Conservation (phyloP, 2,113 vertebrate species). For the Gymnorhina tibicen region DNA sequence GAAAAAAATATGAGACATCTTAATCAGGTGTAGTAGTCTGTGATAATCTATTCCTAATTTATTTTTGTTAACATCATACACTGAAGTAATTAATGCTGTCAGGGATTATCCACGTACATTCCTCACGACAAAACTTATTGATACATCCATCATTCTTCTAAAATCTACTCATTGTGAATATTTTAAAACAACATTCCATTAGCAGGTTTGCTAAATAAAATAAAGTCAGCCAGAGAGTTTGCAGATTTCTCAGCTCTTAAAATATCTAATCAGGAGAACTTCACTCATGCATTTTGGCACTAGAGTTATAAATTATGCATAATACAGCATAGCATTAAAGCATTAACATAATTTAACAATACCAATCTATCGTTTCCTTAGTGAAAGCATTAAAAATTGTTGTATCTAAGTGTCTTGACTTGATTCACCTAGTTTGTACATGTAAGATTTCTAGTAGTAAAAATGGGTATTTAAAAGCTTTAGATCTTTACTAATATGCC, state of each 20-base stretch:
- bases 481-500: neutral
- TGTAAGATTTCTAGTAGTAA: neutral
- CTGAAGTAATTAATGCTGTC: neutral
- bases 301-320: constrained; percentile 64
- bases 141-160: neutral
- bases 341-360: constrained; percentile 65
- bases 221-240: constrained; percentile 30
- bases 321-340: constrained; percentile 56
- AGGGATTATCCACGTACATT: neutral
- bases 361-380: neutral
- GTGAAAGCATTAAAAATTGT: neutral
- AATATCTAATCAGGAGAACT: constrained; percentile 44
- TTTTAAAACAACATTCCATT: neutral
- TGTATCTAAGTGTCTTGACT: neutral
- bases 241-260: constrained; percentile 38
- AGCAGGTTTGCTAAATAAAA: constrained; percentile 41
- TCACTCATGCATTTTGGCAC: constrained; percentile 39
- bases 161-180: neutral
- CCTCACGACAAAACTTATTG: neutral
- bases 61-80: constrained; percentile 18
- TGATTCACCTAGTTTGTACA: neutral
- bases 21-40: constrained; percentile 55
- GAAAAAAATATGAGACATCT: constrained; percentile 47
- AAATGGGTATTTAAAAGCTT: neutral
- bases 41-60: constrained; percentile 31